Evolutionary conservation across 1,140 invertebrate species (phyloP).

Genomic region (Solen grandis): DNA sequence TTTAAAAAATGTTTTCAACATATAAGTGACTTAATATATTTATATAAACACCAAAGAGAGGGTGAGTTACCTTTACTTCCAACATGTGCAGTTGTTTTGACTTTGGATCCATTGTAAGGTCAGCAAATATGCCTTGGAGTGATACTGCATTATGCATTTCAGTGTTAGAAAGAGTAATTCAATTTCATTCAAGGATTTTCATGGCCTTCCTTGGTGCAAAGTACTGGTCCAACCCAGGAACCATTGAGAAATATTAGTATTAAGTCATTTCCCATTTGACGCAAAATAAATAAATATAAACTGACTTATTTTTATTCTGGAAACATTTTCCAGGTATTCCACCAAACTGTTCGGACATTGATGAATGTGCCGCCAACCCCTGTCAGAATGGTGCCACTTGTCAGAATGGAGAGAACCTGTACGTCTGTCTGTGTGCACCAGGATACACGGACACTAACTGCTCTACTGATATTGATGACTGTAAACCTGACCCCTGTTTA

Average conservation of each 20-base stretch:
- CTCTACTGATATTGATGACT: conserved; percentile 90
- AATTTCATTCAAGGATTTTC: too few species aligned
- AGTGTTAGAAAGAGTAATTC: neutral
- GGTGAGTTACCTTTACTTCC: too few species aligned
- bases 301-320: too few species aligned
- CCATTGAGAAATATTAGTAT: neutral
- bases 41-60: too few species aligned
- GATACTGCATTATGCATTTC: neutral
- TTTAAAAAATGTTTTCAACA: neutral
- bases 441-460: conserved; percentile 85
- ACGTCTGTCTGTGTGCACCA: neutral
- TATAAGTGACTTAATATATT: neutral
- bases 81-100: too few species aligned
- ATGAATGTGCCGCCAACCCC: conserved; percentile 81
- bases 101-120: neutral
- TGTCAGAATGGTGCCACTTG: conserved; percentile 69
- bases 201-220: too few species aligned
- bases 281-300: conserved; percentile 52
- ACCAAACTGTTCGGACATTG: too few species aligned
- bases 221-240: neutral
- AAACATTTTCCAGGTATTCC: too few species aligned
- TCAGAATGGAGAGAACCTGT: conserved; percentile 87
- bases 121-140: neutral
- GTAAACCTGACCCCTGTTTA: conserved; percentile 81
- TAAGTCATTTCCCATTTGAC: conserved; percentile 39